Conservation (phyloP, 2,797 vertebrate species). For the Toxotes lorentzi region DNA sequence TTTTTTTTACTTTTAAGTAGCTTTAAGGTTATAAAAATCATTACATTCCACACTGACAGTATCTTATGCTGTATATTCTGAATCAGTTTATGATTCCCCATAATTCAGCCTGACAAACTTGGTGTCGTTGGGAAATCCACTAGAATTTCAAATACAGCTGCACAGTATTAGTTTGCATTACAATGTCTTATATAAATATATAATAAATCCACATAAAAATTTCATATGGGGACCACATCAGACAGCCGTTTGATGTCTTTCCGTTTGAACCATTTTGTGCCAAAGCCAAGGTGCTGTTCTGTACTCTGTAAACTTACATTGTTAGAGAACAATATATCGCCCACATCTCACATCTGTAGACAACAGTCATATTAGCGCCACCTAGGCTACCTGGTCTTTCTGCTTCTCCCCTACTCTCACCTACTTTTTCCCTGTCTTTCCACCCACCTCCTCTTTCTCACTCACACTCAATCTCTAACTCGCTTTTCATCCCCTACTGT, state of each 20-base stretch:
- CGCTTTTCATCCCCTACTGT: constrained; percentile 42
- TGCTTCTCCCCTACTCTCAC: constrained; percentile 26
- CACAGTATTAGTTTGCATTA: not conserved
- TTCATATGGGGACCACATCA: constrained; percentile 3
- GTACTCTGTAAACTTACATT: not conserved
- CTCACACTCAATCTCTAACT: constrained; percentile 18
- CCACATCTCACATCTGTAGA: not conserved
- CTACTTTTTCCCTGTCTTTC: constrained; percentile 26
- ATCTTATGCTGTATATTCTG: not conserved
- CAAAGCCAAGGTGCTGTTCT: not conserved
- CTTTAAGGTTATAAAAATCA: too few species aligned
- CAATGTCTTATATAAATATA: constrained; percentile 27
- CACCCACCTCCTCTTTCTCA: constrained; percentile 38
- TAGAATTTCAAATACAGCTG: too few species aligned
- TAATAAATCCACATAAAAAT: constrained; percentile 28
- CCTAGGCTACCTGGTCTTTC: not conserved
- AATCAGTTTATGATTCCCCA: not conserved
- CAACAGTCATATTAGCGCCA: not conserved
- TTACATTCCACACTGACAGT: not conserved
- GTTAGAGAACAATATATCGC: not conserved
- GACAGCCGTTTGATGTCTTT: not conserved
- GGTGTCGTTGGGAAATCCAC: not conserved
- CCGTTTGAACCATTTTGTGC: not conserved
- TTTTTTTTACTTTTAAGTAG: too few species aligned
- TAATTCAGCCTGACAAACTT: constrained; percentile 11